These are phyloP conservation scores for Ammodramus savannarum DNA, from an alignment of 2,113 vertebrate species.

Conservation along the genomic window DNA sequence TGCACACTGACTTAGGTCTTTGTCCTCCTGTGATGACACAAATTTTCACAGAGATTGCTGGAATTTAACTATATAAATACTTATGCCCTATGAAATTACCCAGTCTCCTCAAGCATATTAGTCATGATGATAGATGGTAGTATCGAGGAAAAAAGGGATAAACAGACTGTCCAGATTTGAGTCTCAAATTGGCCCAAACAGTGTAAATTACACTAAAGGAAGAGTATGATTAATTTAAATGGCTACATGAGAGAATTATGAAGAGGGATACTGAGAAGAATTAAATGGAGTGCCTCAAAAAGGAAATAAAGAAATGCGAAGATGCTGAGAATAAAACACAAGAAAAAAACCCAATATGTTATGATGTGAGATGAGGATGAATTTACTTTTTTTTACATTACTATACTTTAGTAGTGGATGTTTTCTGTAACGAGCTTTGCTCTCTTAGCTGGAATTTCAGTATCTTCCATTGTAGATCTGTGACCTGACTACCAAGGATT, in stretches of 20 bases:
- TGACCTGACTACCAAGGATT: conserved; percentile 37
- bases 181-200: neutral
- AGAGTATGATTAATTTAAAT: neutral
- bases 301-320: neutral
- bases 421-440: neutral
- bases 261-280: neutral
- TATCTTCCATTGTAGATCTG: conserved; percentile 21
- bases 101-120: neutral
- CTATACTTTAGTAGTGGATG: neutral
- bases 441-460: conserved; percentile 50
- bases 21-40: neutral
- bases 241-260: neutral
- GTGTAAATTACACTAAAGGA: neutral
- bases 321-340: neutral
- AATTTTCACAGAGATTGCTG: neutral
- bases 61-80: neutral
- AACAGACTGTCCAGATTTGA: neutral
- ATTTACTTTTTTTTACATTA: neutral
- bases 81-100: neutral
- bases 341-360: neutral
- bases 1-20: neutral
- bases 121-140: neutral
- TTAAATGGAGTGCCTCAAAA: neutral
- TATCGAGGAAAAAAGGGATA: neutral
- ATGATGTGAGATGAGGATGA: neutral